phyloP scores from a whole-genome alignment of 2,797 vertebrate species.

The Rhinoraja longicauda region DNA sequence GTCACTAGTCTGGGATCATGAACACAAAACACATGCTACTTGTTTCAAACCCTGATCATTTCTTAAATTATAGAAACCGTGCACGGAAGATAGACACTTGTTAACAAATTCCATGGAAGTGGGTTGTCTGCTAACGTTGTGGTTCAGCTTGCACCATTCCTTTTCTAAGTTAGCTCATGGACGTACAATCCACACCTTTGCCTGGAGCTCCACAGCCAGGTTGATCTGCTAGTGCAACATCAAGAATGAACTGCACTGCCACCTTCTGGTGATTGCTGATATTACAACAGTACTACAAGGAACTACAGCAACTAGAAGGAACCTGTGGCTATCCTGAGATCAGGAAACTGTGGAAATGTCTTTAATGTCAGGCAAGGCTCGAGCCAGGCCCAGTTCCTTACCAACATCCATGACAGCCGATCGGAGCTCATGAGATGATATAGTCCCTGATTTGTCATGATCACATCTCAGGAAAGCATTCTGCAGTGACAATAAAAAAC shows the following conservation, averaged over 20 bases:
- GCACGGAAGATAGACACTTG: background rate
- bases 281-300: no score
- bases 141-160: background rate
- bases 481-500: background rate
- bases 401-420: background rate
- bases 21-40: background rate
- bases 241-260: background rate
- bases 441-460: background rate
- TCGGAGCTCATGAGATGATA: conserved; percentile 20
- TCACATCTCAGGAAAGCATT: conserved; percentile 12
- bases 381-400: background rate
- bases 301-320: no score
- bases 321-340: no score
- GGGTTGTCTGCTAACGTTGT: background rate
- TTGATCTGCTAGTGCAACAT: background rate
- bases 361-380: background rate
- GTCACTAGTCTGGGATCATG: background rate
- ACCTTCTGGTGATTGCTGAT: no score
- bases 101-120: background rate
- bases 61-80: background rate
- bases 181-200: no score
- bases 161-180: background rate
- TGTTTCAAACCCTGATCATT: background rate
- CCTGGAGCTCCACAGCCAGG: background rate
- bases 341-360: background rate